These are phyloP conservation scores for Equus przewalskii DNA, from an alignment of 2,113 vertebrate genomes.

Conservation along the genomic window DNA sequence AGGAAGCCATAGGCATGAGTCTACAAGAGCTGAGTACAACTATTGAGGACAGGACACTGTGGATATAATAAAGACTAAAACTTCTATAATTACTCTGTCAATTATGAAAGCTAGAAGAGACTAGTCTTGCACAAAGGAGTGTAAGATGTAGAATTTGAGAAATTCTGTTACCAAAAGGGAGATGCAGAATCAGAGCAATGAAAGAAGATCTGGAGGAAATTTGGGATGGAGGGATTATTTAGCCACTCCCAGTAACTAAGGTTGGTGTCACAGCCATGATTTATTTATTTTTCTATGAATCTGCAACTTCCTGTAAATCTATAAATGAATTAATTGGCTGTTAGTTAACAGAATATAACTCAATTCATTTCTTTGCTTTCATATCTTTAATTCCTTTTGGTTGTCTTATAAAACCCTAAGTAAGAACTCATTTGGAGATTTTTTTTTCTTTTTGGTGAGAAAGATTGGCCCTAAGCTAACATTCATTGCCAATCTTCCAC, in stretches of 20 bases:
- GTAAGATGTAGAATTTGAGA: background rate
- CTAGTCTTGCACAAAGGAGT: background rate
- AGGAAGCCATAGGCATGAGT: too few relatives aligned
- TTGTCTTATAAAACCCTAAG: background rate
- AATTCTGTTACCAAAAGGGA: background rate
- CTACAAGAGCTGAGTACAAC: too few relatives aligned
- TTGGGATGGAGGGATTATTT: background rate
- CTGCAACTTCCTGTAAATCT: background rate
- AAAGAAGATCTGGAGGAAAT: constrained; percentile 26
- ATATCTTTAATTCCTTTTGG: background rate
- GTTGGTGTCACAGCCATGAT: background rate
- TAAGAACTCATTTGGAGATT: constrained; percentile 5
- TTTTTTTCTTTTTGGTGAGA: too few relatives aligned
- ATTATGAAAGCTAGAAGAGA: background rate
- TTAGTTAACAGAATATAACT: background rate
- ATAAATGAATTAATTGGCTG: background rate
- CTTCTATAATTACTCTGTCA: background rate
- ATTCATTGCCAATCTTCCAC: too few relatives aligned
- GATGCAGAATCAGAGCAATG: background rate
- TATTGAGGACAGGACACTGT: too few relatives aligned
- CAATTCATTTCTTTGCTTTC: background rate
- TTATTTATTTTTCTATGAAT: background rate
- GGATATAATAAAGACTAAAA: background rate
- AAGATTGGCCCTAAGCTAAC: too few relatives aligned
- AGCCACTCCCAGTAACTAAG: background rate